Base-by-base conservation (phyloP, 2,797 vertebrate species). In the Hydrolagus colliei region DNA sequence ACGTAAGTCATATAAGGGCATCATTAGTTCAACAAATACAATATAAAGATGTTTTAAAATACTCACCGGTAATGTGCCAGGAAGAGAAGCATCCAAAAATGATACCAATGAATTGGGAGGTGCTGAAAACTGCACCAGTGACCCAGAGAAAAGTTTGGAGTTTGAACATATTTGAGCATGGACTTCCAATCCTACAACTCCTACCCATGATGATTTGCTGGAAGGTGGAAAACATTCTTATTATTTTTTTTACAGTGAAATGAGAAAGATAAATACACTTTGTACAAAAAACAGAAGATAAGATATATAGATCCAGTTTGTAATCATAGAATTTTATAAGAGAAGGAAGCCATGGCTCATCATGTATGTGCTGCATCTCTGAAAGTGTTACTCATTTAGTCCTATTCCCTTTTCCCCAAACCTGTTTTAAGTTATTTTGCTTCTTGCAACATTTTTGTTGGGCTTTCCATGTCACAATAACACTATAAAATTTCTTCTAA, bases 101-200 rank as follows among this genome's bases (percentile, higher is more conserved):
- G 98, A 98, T 61, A 99, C 98, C 88, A 94, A 92, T 85, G 97
- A 98, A 90, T 99, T 99, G 20, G 98, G 97, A 87, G 98, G 96
- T 75, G 96, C 95, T 74, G 92, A 92, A 94, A 98, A 99, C 85
- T 90, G 88, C 84, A 97, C 97, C 73, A 90, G 86, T 68, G 98
- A 96, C 88, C 95, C 93, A 10, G 98, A 99, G 92, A 99, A 99
- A 84, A 99, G 94, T 89, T 99, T 99, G 76, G 97, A 96, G 86
- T 91, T 94, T 85, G 97, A 98, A 87, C 94, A 94, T 88, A 99
- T 97, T 92, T 99, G 98, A 22, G 96, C 97, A 61, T 99, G 98
- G 90, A 99, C 92, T 93, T 99, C 98, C 92, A 99, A 89, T 80
- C 98, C 98, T 52, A 99, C 97, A 73, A 99, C 96, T 20, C 96